Percentiles rank a stretch among this genome's conserved stretches.
Evolutionary conservation across 2,888 invertebrate genomes (phyloP).

Genomic region (Parapristionchus giblindavisi): DNA sequence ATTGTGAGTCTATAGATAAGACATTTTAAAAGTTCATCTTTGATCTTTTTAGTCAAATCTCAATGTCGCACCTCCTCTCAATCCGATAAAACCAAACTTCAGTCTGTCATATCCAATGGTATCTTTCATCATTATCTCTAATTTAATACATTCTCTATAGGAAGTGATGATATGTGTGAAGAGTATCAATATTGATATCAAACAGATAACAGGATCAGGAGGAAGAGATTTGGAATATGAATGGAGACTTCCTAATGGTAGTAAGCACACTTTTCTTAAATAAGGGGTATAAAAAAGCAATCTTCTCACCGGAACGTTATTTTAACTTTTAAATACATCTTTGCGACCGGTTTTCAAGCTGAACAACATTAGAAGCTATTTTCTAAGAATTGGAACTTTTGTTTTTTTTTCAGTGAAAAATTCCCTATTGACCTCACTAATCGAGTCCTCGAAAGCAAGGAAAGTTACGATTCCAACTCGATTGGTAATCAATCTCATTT

Average conservation of each 20-base stretch:
- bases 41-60: background rate
- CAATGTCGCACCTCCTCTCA: background rate
- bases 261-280: background rate
- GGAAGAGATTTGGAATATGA: conserved; percentile 7
- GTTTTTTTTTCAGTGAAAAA: background rate
- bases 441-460: background rate
- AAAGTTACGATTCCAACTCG: background rate
- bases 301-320: background rate
- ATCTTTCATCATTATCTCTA: conserved; percentile 6
- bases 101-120: background rate
- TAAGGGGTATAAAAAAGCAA: background rate
- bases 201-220: conserved; percentile 18
- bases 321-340: no score
- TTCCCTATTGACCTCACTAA: background rate
- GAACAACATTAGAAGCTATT: no score
- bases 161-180: conserved; percentile 28
- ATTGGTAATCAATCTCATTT: background rate
- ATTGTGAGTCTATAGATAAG: background rate
- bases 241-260: background rate
- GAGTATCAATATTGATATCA: background rate
- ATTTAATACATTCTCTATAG: background rate
- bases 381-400: background rate
- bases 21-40: background rate
- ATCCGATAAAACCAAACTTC: background rate
- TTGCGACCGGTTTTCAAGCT: no score